phyloP scores from a whole-genome alignment of 2,888 invertebrate genomes.

The Hemaris fuciformis region DNA sequence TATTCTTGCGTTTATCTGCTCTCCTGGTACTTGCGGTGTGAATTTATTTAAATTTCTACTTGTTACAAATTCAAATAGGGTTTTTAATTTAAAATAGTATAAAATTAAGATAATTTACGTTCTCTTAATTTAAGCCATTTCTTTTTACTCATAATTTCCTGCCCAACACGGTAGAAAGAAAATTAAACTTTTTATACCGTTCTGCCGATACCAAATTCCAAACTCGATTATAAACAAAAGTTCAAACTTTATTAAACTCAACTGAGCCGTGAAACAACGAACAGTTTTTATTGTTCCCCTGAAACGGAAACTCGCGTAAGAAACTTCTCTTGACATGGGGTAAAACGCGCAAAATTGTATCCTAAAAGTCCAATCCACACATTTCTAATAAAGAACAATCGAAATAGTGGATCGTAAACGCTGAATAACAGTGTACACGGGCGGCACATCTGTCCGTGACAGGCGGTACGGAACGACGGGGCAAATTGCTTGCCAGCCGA shows the following conservation, averaged over 20 bases:
- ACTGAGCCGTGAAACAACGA: neutral
- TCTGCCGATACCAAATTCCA: neutral
- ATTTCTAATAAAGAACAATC: slow-evolving; percentile 13
- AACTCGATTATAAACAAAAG: neutral
- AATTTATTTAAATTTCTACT: slow-evolving; percentile 27
- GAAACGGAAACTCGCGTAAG: neutral
- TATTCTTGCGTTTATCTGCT: slow-evolving; percentile 40
- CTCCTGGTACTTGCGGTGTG: slow-evolving; percentile 34
- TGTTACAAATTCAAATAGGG: slow-evolving; percentile 7
- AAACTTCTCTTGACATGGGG: neutral
- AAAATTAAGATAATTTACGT: neutral
- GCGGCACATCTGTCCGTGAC: slow-evolving; percentile 16
- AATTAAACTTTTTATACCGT: neutral
- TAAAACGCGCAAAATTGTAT: neutral
- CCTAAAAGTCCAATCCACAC: slow-evolving; percentile 4
- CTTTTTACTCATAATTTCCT: too few species aligned
- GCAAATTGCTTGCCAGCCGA: slow-evolving; percentile 16
- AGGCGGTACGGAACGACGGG: slow-evolving; percentile 12
- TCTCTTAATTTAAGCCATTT: neutral
- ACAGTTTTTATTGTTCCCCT: neutral
- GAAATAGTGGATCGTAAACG: slow-evolving; percentile 11
- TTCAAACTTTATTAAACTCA: neutral
- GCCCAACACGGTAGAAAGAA: neutral
- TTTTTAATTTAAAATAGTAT: neutral
- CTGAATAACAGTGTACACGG: slow-evolving; percentile 13